phyloP scores from a whole-genome alignment of 2,113 vertebrate species.

The Progne subis region DNA sequence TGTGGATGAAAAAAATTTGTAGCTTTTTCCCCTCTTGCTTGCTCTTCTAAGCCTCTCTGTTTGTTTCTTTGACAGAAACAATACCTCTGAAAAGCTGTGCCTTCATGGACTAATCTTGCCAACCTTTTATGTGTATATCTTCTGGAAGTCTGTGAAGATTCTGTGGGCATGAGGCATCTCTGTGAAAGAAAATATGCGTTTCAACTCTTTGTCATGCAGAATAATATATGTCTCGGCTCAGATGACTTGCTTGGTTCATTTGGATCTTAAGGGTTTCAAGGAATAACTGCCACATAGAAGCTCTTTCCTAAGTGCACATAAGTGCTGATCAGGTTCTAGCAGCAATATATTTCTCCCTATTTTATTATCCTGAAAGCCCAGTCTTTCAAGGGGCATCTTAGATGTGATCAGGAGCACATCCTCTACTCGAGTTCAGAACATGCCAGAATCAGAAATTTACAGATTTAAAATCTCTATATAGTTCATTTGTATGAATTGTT shows the following conservation, averaged over 20 bases:
- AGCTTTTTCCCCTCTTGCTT: neutral
- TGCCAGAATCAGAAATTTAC: neutral
- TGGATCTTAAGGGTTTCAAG: neutral
- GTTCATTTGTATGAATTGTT: neutral
- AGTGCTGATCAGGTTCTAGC: neutral
- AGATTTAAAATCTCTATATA: neutral
- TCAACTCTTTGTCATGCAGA: neutral
- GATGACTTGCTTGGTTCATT: neutral
- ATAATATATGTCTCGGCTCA: neutral
- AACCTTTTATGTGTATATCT: neutral
- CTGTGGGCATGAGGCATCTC: neutral
- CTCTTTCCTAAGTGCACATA: neutral
- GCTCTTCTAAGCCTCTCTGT: neutral
- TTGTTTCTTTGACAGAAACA: slow-evolving; percentile 3
- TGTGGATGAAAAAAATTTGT: neutral
- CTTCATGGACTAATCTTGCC: neutral
- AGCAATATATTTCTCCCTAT: neutral
- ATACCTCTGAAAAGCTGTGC: neutral
- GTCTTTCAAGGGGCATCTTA: neutral
- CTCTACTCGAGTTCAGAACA: neutral
- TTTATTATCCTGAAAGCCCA: neutral
- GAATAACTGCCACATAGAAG: neutral
- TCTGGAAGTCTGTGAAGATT: neutral
- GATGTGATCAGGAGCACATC: neutral
- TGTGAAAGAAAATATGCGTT: neutral